phyloP scores from a whole-genome alignment of 2,888 invertebrate species.

The Acanthosepion lycidas region DNA sequence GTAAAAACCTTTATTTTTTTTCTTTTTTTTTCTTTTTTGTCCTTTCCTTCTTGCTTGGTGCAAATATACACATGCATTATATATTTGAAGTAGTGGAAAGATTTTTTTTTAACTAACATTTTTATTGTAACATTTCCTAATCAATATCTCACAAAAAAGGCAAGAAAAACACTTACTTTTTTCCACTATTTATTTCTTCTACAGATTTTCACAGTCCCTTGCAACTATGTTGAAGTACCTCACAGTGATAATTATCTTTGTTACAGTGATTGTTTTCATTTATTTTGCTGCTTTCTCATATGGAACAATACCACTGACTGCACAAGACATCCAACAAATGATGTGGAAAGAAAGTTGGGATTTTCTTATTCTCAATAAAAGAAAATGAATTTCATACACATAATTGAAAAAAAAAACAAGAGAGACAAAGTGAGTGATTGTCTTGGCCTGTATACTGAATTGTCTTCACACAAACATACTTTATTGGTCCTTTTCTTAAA shows the following conservation, averaged over 20 bases:
- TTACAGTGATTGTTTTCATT: constrained; percentile 59
- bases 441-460: no score
- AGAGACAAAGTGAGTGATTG: no score
- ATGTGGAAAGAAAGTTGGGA: constrained; percentile 68
- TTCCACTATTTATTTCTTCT: neutral
- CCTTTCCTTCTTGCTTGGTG: neutral
- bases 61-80: no score
- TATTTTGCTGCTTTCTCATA: constrained; percentile 60
- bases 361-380: constrained; percentile 58
- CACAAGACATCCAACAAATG: constrained; percentile 59
- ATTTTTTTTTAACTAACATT: neutral
- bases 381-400: neutral
- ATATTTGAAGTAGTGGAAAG: neutral
- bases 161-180: neutral
- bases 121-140: neutral
- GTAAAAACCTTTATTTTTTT: constrained; percentile 51
- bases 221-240: constrained; percentile 54
- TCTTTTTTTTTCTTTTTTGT: neutral
- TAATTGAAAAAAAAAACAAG: no score
- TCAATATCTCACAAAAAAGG: neutral
- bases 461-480: no score
- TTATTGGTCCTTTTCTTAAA: no score
- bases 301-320: constrained; percentile 57
- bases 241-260: constrained; percentile 56
- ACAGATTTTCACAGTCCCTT: neutral